Base-by-base conservation (phyloP, 2,888 invertebrate genomes). In the Leucophora obtusa region DNA sequence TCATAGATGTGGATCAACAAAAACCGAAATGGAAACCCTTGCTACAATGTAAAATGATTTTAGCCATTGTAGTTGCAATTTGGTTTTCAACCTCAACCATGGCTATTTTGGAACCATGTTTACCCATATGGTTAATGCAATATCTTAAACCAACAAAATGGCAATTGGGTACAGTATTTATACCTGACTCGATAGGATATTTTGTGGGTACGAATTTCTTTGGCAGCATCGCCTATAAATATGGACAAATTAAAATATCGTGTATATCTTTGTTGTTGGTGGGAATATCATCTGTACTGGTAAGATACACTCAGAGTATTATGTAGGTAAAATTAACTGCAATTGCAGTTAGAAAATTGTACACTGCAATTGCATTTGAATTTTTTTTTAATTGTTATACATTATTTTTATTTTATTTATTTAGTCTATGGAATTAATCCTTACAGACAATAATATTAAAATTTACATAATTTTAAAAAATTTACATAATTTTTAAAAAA, bases 121-220 rank as follows among this genome's bases (percentile, higher is more conserved):
- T 96, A 15, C 96, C 96, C 0, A 93, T 96, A 85, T 96, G 96
- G 96, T 89, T 96, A 51, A 92, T 95, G 87, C 87, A 89, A 82
- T 86, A 90, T 79, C 81, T 90, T 0, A 87, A 88, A 70, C 89
- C 90, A 0, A 89, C 87, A 59, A 90, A 89, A 80, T 95, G 95
- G 95, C 94, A 95, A 87, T 89, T 94, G 85, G 96, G 96, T 3
- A 94, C 95, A 0, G 95, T 96, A 6, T 96, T 96, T 86, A 93
- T 96, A 80, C 96, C 96, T 0, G 96, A 96, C 88, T 96, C 96
- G 84, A 86, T 96, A 38, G 96, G 96, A 0, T 96, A 96, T 87
- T 92, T 96, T 80, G 89, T 96, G 51, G 96, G 96, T 28, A 96
- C 96, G 0, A 95, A 96, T 89, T 94, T 93, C 84, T 94, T 96